Evolutionary conservation across 2,113 vertebrate genomes (phyloP), one percentile per base, ranked within the genome.

Genomic region (Corythoichthys haematopterus): DNA sequence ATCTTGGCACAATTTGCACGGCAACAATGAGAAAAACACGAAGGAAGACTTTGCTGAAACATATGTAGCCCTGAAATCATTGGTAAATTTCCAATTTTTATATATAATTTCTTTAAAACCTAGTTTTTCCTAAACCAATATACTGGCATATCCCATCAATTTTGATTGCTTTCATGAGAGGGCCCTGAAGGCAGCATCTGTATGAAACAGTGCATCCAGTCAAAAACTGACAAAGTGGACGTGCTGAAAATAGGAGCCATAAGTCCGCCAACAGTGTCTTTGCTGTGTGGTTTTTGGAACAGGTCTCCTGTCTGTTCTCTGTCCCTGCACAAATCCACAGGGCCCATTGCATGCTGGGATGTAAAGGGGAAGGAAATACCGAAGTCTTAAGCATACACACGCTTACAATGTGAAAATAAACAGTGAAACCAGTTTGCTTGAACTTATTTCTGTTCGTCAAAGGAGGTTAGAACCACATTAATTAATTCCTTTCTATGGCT

Each of bases 301-400:
- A 88, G 84, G 65, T 79, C 68, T 76, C 67, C 76, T 74, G 77
- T 87, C 84, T 91, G 87, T 91, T 86, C 85, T 85, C 79, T 84
- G 79, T 84, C 81, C 77, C 72, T 46, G 80, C 65, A 36, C 77
- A 85, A 83, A 79, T 76, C 77, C 71, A 75, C 69, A 63, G 69
- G 51, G 53, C 61, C 70, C 1, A 33, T 50, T 86, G 82, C 80
- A 86, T 85, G 82, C 83, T 88, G 87, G 86, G 80, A 84, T 72
- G 77, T 66, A 62, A 51, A 36, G 47, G 60, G 50, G 64, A 75
- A 79, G 76, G 74, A 85, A 78, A 83, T 81, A 71, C 68, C 66
- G 69, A 0, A 2, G 45, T 55, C 55, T 64, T 73, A 56, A 76
- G 53, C 50, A 52, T 81, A 66, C n/a, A 73, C 36, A n/a, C 12